Conservation (phyloP, 2,888 invertebrate genomes). For the Trichogramma dendrolimi region DNA sequence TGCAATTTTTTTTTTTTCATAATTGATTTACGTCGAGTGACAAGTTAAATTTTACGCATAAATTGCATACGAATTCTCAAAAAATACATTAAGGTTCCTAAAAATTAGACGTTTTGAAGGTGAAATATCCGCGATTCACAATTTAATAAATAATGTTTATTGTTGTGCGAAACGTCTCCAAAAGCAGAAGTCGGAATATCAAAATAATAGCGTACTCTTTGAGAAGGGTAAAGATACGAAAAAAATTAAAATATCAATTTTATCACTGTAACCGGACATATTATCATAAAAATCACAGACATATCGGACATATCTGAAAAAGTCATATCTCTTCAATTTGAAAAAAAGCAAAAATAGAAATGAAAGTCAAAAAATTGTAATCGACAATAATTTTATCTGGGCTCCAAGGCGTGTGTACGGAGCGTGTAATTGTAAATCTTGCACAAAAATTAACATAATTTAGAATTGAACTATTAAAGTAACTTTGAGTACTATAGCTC, state of each 20-base stretch:
- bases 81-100: not conserved
- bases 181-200: no score
- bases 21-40: not conserved
- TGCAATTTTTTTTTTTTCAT: not conserved
- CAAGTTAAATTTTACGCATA: not conserved
- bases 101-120: not conserved
- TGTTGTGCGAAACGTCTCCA: no score
- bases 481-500: constrained; percentile 34
- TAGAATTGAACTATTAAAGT: constrained; percentile 36
- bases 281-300: no score
- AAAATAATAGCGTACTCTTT: no score
- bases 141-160: not conserved
- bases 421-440: constrained; percentile 47
- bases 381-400: constrained; percentile 11
- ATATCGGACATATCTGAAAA: no score
- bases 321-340: not conserved
- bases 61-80: not conserved
- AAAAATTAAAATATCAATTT: no score
- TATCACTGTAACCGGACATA: no score
- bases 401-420: not conserved
- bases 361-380: constrained; percentile 6
- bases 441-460: constrained; percentile 45
- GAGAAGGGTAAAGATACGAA: no score
- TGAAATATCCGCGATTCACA: not conserved
- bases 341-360: constrained; percentile 8